These are phyloP conservation scores for Gasterosteus nipponicus DNA, from an alignment of 2,113 vertebrate genomes.

Conservation along the genomic window DNA sequence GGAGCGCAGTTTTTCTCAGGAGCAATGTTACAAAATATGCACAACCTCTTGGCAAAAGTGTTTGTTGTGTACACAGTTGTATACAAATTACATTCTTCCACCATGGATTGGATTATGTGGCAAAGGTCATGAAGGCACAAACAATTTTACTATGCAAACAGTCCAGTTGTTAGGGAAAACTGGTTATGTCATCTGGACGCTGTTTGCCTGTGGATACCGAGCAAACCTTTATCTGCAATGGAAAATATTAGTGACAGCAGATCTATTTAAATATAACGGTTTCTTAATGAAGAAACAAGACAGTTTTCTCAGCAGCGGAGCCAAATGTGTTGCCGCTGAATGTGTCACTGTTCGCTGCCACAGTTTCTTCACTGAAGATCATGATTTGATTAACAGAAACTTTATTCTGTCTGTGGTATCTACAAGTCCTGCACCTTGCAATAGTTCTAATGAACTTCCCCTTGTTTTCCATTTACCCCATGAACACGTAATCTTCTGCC, in stretches of 20 bases:
- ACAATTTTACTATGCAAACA: neutral
- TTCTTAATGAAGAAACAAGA: neutral
- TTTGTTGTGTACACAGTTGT: neutral
- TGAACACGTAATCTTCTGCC: slow-evolving; percentile 78
- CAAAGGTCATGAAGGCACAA: neutral
- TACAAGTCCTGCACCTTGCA: neutral
- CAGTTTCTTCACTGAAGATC: slow-evolving; percentile 18
- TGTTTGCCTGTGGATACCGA: neutral
- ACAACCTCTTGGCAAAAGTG: neutral
- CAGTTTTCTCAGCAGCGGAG: slow-evolving; percentile 12
- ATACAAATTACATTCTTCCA: neutral
- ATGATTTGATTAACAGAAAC: slow-evolving; percentile 11
- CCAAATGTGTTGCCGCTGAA: neutral
- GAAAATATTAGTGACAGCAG: too few species aligned
- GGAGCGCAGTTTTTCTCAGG: neutral
- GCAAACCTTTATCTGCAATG: slow-evolving; percentile 1
- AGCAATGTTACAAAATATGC: neutral
- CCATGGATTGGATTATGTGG: neutral
- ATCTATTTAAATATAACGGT: neutral
- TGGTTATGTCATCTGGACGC: neutral
- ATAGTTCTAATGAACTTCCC: neutral
- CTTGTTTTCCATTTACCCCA: slow-evolving; percentile 52
- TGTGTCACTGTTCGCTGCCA: neutral
- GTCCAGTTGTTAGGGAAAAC: neutral
- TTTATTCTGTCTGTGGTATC: neutral